These are phyloP conservation scores for Sminthopsis crassicaudata DNA, from an alignment of 2,113 vertebrate species.

Conservation along the genomic window DNA sequence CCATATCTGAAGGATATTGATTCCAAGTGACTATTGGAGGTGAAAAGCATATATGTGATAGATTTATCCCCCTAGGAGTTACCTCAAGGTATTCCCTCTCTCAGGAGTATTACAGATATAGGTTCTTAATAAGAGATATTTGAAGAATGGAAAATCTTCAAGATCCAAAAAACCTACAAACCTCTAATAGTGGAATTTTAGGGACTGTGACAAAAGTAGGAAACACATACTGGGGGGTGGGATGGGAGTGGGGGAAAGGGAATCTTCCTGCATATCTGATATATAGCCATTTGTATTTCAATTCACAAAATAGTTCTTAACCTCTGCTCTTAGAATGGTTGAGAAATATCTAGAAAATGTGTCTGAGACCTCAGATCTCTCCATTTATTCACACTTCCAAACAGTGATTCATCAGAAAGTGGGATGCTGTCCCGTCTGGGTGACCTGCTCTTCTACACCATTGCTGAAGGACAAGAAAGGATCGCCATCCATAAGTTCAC, in stretches of 20 bases:
- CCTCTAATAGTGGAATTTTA: slow-evolving; percentile 2
- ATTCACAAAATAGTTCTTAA: background rate
- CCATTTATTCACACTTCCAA: slow-evolving; percentile 39
- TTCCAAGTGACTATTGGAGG: background rate
- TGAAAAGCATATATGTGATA: slow-evolving; percentile 23
- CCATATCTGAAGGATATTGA: slow-evolving; percentile 48
- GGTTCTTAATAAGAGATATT: background rate
- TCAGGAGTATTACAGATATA: background rate
- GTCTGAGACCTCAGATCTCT: slow-evolving; percentile 52
- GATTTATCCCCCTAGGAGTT: background rate
- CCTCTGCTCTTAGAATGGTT: background rate
- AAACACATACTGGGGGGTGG: background rate
- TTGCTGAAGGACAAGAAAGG: slow-evolving; percentile 89
- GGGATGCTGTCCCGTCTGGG: slow-evolving; percentile 86
- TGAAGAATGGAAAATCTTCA: background rate
- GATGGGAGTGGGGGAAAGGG: background rate
- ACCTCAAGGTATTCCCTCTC: background rate
- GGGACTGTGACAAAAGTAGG: slow-evolving; percentile 7
- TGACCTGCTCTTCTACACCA: slow-evolving; percentile 91
- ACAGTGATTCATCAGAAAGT: slow-evolving; percentile 78
- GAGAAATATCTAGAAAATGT: slow-evolving; percentile 1
- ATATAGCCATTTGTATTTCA: slow-evolving; percentile 24
- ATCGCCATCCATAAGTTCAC: slow-evolving; percentile 89
- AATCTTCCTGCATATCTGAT: slow-evolving; percentile 1
- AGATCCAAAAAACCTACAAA: background rate